Conservation (phyloP, 2,113 vertebrate genomes). For the Serinus canaria region DNA sequence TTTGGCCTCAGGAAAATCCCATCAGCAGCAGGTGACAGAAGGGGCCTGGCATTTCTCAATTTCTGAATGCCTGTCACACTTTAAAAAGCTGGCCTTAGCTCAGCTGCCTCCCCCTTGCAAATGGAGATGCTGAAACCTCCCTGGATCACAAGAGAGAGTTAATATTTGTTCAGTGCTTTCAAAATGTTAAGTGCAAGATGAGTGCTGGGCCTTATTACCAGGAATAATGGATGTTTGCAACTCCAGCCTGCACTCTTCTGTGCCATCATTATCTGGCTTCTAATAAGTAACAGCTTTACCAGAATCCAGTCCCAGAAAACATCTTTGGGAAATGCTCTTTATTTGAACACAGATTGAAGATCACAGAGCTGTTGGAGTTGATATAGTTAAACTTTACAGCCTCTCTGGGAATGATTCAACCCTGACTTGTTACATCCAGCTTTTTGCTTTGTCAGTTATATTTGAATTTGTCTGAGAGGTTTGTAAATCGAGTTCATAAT, state of each 20-base stretch:
- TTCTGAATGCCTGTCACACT: neutral
- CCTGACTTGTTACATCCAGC: neutral
- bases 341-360: neutral
- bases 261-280: slow-evolving; percentile 3
- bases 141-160: neutral
- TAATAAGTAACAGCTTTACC: neutral
- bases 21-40: neutral
- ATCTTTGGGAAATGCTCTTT: neutral
- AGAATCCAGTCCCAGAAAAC: neutral
- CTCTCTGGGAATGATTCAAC: neutral
- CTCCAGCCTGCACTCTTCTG: neutral
- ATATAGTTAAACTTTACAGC: neutral
- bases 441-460: neutral
- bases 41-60: neutral
- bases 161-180: slow-evolving; percentile 54
- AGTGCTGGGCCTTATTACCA: slow-evolving; percentile 17
- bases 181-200: slow-evolving; percentile 34
- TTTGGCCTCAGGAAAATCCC: slow-evolving; percentile 38
- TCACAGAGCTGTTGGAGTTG: neutral
- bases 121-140: neutral
- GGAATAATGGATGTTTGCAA: slow-evolving; percentile 43
- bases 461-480: neutral
- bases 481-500: neutral
- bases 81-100: neutral
- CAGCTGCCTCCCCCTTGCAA: neutral